Evolutionary conservation across 1,140 invertebrate species (phyloP).

Genomic region (Diplogasteroides magnus): DNA sequence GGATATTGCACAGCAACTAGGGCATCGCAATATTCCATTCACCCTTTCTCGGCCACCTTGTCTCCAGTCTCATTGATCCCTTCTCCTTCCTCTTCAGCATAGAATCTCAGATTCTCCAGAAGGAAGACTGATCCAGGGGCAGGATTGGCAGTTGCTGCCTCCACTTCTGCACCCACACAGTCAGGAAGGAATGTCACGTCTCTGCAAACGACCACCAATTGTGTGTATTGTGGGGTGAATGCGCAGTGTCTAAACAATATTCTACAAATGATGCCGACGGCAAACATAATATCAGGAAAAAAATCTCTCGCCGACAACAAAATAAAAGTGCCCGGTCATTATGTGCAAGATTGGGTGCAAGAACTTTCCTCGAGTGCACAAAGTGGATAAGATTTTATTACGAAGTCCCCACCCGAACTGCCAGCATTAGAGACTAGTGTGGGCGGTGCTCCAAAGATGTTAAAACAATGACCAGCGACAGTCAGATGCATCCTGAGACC

Average conservation of each 20-base stretch:
- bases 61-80: conserved; percentile 78
- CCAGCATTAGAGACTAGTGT: too few species aligned
- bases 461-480: too few species aligned
- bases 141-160: conserved; percentile 80
- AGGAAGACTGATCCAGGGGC: conserved; percentile 79
- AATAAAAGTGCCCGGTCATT: conserved; percentile 75
- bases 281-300: too few species aligned
- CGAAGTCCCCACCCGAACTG: too few species aligned
- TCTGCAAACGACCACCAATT: too few species aligned
- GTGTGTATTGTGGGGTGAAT: conserved; percentile 1
- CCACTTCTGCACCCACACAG: conserved; percentile 86
- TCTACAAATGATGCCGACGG: too few species aligned
- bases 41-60: conserved; percentile 66
- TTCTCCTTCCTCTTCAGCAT: conserved; percentile 96
- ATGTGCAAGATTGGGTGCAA: conserved; percentile 67
- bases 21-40: not conserved
- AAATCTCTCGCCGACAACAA: too few species aligned
- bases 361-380: not conserved
- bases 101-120: conserved; percentile 93
- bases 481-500: too few species aligned
- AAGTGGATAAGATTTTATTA: too few species aligned
- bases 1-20: too few species aligned
- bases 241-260: conserved; percentile 35
- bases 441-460: too few species aligned
- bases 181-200: conserved; percentile 82